A percentile compares a stretch with the other conserved stretches of the same genome.
Conservation (phyloP, 2,113 vertebrate species). For the Meriones unguiculatus region DNA sequence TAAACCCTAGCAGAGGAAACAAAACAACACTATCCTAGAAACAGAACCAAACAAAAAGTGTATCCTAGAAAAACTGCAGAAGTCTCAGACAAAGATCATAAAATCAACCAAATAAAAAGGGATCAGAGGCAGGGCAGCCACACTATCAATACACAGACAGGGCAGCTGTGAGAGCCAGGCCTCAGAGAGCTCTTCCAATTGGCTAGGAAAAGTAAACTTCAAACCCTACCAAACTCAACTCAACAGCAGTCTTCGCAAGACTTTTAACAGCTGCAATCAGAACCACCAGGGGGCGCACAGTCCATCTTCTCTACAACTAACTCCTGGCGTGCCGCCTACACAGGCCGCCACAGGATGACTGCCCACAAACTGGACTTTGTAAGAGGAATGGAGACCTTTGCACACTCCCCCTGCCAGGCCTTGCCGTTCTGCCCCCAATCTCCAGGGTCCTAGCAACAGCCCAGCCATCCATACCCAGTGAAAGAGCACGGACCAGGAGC, state of each 20-base stretch:
- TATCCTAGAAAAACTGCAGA: not conserved
- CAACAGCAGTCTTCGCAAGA: not conserved
- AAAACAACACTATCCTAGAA: not conserved
- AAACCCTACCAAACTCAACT: not conserved
- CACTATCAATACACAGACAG: not conserved
- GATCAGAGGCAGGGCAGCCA: not conserved
- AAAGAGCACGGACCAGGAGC: not conserved
- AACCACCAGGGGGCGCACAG: not conserved
- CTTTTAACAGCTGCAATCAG: not conserved
- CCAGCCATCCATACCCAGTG: not conserved
- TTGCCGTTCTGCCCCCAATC: accelerated
- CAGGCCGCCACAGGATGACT: not conserved
- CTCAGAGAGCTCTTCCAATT: not conserved
- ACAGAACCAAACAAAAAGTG: not conserved
- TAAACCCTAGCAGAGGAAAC: not conserved
- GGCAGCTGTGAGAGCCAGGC: not conserved
- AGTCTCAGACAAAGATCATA: not conserved
- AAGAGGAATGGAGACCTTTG: not conserved
- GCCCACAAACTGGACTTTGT: not conserved
- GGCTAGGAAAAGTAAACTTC: not conserved
- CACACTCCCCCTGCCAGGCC: not conserved
- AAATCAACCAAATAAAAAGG: not conserved
- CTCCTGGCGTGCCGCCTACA: too few species aligned
- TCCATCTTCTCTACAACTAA: not conserved
- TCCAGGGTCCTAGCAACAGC: too few species aligned